Evolutionary conservation across 2,888 invertebrate species (phyloP).

Genomic region (Caenorhabditis sp.): DNA sequence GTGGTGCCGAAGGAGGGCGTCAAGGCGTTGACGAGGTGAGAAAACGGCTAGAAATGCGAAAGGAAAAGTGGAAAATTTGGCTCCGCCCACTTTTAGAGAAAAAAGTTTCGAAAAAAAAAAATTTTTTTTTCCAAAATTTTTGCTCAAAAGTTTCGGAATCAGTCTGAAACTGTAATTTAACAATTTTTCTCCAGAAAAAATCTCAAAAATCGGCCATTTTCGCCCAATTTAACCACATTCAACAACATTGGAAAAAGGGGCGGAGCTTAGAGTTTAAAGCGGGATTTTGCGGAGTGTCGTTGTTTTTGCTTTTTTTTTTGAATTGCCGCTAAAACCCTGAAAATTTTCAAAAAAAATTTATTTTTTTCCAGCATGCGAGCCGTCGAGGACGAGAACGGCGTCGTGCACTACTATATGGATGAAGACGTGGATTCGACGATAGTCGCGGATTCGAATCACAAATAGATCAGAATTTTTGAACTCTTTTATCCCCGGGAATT

Average conservation of each 20-base stretch:
- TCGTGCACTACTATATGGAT: conserved; percentile 70
- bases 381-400: conserved; percentile 72
- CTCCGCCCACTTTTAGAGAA: too few species aligned
- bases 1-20: conserved; percentile 53
- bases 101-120: not conserved
- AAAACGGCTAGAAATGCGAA: not conserved
- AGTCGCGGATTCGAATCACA: not conserved
- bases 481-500: not conserved
- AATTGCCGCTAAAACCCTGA: not conserved
- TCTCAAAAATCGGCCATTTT: too few species aligned
- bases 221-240: too few species aligned
- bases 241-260: too few species aligned
- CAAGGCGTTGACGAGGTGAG: conserved; percentile 45
- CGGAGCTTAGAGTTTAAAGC: too few species aligned
- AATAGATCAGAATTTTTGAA: too few species aligned
- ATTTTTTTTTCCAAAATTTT: conserved; percentile 50
- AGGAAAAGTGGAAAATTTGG: conserved; percentile 3
- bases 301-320: too few species aligned
- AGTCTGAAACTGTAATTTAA: too few species aligned
- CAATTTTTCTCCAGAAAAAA: too few species aligned
- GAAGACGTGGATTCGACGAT: conserved; percentile 33
- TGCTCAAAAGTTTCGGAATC: too few species aligned
- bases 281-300: too few species aligned
- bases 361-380: conserved; percentile 68
- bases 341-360: not conserved